Evolutionary conservation across 1,140 invertebrate species (phyloP).

Genomic region (Drosophila auraria): DNA sequence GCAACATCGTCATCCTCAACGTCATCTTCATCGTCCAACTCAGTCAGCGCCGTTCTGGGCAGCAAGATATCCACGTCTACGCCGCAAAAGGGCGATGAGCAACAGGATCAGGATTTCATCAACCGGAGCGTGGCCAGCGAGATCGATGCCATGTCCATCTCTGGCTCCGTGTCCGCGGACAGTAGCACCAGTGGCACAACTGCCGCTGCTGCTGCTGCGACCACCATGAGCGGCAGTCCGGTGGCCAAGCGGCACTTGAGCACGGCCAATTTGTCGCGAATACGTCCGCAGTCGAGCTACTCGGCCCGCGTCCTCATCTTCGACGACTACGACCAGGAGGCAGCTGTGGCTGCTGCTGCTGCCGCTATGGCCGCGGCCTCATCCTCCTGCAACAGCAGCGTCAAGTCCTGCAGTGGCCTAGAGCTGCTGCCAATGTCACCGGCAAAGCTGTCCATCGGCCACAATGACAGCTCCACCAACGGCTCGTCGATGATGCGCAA

Average conservation of each 20-base stretch:
- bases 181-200: slow-evolving; percentile 54
- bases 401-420: slow-evolving; percentile 59
- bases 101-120: slow-evolving; percentile 55
- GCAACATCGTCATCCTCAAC: slow-evolving; percentile 27
- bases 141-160: slow-evolving; percentile 59
- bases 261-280: slow-evolving; percentile 68
- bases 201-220: slow-evolving; percentile 3
- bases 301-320: slow-evolving; percentile 80
- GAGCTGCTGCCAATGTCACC: slow-evolving; percentile 73
- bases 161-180: slow-evolving; percentile 52
- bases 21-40: slow-evolving; percentile 17
- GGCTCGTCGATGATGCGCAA: slow-evolving; percentile 72
- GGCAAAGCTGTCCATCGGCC: slow-evolving; percentile 57
- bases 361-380: slow-evolving; percentile 29
- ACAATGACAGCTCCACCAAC: slow-evolving; percentile 52
- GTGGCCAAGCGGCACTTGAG: slow-evolving; percentile 75
- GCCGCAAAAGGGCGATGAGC: slow-evolving; percentile 65
- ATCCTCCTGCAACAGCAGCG: slow-evolving; percentile 42
- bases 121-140: slow-evolving; percentile 69
- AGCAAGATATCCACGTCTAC: slow-evolving; percentile 80
- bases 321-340: slow-evolving; percentile 81
- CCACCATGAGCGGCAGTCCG: slow-evolving; percentile 57
- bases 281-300: slow-evolving; percentile 81
- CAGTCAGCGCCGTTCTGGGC: slow-evolving; percentile 19
- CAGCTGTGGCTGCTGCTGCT: slow-evolving; percentile 42